Percentiles rank a stretch among this genome's conserved stretches.
Evolutionary conservation across 2,888 invertebrate species (phyloP).

Genomic region (Limnephilus lunatus): DNA sequence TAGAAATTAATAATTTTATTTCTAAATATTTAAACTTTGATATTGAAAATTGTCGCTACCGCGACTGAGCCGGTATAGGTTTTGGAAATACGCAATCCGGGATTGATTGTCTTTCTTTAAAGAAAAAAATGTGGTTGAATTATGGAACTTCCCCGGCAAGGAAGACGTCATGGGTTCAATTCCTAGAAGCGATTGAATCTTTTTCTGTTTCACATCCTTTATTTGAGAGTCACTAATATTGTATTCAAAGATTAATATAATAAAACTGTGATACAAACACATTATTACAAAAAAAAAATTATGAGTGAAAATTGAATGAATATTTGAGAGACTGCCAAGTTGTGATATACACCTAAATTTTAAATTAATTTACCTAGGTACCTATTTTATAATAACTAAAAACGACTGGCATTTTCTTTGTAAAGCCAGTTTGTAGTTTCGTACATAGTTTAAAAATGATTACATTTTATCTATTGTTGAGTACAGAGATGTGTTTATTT

Average conservation of each 20-base stretch:
- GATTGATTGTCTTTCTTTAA: no score
- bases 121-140: no score
- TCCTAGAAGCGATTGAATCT: no score
- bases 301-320: background rate
- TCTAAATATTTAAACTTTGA: no score
- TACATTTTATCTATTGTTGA: background rate
- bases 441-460: background rate
- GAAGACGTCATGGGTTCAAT: no score
- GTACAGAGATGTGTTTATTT: background rate
- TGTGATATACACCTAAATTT: background rate
- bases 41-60: no score
- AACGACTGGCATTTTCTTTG: background rate
- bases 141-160: no score
- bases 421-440: background rate
- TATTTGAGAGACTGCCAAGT: background rate
- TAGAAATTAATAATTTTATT: no score
- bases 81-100: no score
- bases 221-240: no score
- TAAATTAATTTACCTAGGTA: background rate
- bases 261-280: background rate
- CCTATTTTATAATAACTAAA: background rate
- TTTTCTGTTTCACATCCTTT: no score
- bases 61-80: no score
- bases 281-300: background rate
- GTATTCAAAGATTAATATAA: background rate